Base-by-base conservation (phyloP, 2,797 vertebrate genomes). In the Ispidina picta region DNA sequence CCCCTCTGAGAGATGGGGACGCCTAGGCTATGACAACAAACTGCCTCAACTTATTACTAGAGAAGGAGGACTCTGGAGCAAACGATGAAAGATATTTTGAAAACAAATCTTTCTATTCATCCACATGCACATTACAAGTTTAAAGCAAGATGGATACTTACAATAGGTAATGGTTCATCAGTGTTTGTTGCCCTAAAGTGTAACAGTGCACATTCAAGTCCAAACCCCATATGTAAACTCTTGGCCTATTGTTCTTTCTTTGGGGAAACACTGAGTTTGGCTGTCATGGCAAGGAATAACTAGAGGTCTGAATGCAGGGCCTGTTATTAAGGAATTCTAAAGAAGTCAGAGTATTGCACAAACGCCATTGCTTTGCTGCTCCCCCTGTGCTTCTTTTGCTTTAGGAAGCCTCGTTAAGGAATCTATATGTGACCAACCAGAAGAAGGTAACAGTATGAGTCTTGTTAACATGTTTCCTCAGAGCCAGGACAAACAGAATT, bases 171-270 rank as follows among this genome's bases (percentile, higher is more conserved):
- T 44, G 37, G 22, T 33, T 54, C 64, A 63, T 10, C 28, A 46
- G 11, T 8, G 8, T 21, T 0, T n/a, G 56, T 2, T 65, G 51
- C n/a, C 52, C 20, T 20, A 28, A 58, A 41, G 25, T 8, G 5
- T 60, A 68, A n/a, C 18, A 44, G n/a, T 10, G 15, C 41, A 41
- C 6, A 23, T 16, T 35, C 44, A 56, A n/a, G 33, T 64, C 55
- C 46, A 82, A 54, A 49, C 18, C 23, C 69, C 56, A 7, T 1
- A 17, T 2, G 15, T 37, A 35, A 20, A 15, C 25, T 56, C 7
- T 6, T 0, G 0, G 43, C 9, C 54, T 29, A 15, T 5, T 3
- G 2, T 14, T 33, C 78, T 55, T 73, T 19, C 58, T 59, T 0
- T 4, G 2, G 9, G 12, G 33, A 59, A 92, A 59, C 8, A 26